A percentile compares a stretch with the other conserved stretches of the same genome.
These are phyloP conservation scores for Manis crassicaudata DNA, from an alignment of 2,797 vertebrate genomes.

Conservation along the genomic window DNA sequence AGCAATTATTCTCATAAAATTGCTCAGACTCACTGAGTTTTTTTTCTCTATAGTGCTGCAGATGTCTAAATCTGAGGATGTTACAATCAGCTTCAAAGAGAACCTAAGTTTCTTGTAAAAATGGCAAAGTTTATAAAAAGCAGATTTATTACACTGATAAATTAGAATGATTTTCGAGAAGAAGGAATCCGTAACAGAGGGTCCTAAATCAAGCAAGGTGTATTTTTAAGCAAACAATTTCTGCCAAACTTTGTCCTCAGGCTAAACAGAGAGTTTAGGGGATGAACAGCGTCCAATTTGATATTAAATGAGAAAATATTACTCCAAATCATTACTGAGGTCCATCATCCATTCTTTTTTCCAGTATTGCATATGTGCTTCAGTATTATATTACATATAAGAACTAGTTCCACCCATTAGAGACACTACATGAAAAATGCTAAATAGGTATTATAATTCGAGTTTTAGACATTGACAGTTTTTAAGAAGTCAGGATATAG, in stretches of 20 bases:
- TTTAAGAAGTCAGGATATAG: background rate
- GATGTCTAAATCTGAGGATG: constrained; percentile 41
- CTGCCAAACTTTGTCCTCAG: background rate
- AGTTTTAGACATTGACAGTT: background rate
- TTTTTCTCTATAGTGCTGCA: background rate
- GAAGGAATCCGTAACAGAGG: background rate
- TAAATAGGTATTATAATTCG: background rate
- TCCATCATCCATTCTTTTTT: background rate
- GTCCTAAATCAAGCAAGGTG: background rate
- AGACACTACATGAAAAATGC: background rate
- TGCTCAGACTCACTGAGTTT: background rate
- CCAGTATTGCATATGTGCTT: background rate
- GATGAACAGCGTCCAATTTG: background rate
- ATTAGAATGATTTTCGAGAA: constrained; percentile 30
- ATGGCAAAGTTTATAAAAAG: constrained; percentile 21
- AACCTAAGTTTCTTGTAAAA: constrained; percentile 47
- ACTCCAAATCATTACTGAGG: background rate
- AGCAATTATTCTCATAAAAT: constrained; percentile 52
- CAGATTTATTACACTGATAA: background rate
- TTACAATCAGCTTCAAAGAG: constrained; percentile 11
- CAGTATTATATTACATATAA: background rate
- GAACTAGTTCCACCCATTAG: background rate
- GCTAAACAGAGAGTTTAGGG: background rate
- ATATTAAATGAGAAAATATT: background rate
- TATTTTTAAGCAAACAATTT: background rate